Percentiles rank a stretch among this genome's conserved stretches.
phyloP scores from a whole-genome alignment of 2,888 invertebrate genomes.

The Sarcophaga variegata region DNA sequence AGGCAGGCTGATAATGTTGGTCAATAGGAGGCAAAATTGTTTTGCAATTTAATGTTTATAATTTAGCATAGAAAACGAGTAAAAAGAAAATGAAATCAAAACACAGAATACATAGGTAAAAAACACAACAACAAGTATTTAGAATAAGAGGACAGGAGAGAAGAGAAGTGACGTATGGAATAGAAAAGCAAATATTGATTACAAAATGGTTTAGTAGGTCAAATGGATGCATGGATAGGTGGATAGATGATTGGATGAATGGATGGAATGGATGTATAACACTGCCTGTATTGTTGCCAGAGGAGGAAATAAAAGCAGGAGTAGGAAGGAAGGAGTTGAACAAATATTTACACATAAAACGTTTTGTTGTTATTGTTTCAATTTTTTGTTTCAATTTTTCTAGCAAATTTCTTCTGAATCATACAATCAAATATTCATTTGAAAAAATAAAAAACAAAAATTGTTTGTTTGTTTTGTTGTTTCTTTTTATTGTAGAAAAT shows the following conservation, averaged over 20 bases:
- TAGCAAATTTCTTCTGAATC: background rate
- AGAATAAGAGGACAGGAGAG: no score
- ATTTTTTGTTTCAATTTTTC: slow-evolving; percentile 6
- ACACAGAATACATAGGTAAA: no score
- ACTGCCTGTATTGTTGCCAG: background rate
- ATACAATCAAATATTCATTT: slow-evolving; percentile 46
- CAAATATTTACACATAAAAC: slow-evolving; percentile 38
- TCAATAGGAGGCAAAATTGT: background rate
- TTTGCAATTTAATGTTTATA: slow-evolving; percentile 51
- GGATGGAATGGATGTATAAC: no score
- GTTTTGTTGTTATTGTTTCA: background rate
- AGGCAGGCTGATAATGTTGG: background rate
- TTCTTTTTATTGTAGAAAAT: background rate
- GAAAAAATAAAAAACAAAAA: background rate
- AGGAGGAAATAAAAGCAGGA: slow-evolving; percentile 6
- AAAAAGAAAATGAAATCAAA: slow-evolving; percentile 19
- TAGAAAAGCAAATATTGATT: slow-evolving; percentile 64
- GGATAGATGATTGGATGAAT: slow-evolving; percentile 50
- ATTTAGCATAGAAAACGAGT: slow-evolving; percentile 43
- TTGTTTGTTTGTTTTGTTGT: background rate
- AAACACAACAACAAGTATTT: no score
- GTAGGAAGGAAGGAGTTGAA: slow-evolving; percentile 12
- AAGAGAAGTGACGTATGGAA: no score
- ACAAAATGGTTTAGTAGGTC: slow-evolving; percentile 65
- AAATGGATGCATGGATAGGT: slow-evolving; percentile 16